Evolutionary conservation across 2,888 invertebrate species (phyloP).

Genomic region (Orgyia antiqua): DNA sequence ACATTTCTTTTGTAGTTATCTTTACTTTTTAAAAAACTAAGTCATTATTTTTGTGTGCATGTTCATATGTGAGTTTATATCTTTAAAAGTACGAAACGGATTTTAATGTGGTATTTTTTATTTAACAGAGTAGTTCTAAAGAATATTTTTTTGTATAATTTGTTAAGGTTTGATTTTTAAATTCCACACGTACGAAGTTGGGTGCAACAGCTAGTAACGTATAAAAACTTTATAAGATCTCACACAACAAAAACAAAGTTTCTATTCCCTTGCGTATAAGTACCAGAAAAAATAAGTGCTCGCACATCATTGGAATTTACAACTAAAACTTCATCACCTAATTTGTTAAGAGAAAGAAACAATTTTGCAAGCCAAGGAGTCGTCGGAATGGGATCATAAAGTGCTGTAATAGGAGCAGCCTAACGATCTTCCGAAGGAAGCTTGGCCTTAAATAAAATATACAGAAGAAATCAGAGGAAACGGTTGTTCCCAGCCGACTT

Average conservation of each 20-base stretch:
- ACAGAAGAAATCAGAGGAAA: constrained; percentile 63
- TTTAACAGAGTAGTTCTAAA: too few relatives aligned
- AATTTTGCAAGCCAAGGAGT: constrained; percentile 16
- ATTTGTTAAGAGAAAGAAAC: constrained; percentile 36
- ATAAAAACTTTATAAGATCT: neutral
- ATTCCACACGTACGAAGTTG: too few relatives aligned
- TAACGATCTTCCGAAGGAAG: constrained; percentile 44
- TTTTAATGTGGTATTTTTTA: too few relatives aligned
- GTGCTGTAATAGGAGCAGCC: constrained; percentile 53
- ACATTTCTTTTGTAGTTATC: too few relatives aligned
- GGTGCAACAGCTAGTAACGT: too few relatives aligned
- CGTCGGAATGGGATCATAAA: constrained; percentile 55
- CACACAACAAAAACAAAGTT: too few relatives aligned
- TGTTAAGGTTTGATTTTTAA: too few relatives aligned
- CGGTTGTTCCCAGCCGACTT: constrained; percentile 34
- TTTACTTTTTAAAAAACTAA: too few relatives aligned
- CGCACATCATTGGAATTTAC: constrained; percentile 46
- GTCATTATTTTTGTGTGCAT: too few relatives aligned
- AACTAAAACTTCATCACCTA: constrained; percentile 35
- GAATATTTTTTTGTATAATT: too few relatives aligned
- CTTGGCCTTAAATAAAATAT: constrained; percentile 70
- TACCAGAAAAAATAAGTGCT: constrained; percentile 9
- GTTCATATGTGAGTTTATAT: too few relatives aligned
- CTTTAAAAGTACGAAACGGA: too few relatives aligned
- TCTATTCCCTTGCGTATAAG: constrained; percentile 1